Evolutionary conservation across 2,113 vertebrate genomes (phyloP).

Genomic region (Elephantulus edwardii): DNA sequence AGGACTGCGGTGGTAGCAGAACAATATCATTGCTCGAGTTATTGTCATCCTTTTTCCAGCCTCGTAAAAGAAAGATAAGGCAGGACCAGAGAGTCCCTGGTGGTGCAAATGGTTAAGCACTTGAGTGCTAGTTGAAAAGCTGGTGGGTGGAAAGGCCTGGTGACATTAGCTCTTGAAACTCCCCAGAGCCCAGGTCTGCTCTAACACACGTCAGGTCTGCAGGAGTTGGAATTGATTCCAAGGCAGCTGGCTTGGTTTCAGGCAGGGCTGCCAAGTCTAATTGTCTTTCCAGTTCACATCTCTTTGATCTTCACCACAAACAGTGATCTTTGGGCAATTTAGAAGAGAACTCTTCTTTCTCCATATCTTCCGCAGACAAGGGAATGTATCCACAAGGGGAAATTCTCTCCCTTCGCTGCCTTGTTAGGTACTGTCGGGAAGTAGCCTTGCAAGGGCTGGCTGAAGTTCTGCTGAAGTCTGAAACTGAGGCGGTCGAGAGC

Average conservation of each 20-base stretch:
- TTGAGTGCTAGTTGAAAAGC: not conserved
- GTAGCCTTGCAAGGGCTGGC: not conserved
- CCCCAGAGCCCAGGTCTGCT: too few relatives aligned
- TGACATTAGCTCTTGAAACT: too few relatives aligned
- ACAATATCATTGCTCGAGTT: not conserved
- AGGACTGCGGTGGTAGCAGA: too few relatives aligned
- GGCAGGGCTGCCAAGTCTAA: not conserved
- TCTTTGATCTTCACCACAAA: not conserved
- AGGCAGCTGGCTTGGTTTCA: not conserved
- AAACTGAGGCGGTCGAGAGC: not conserved
- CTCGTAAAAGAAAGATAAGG: not conserved
- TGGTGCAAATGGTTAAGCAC: not conserved
- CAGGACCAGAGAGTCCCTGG: not conserved
- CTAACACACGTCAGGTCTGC: not conserved
- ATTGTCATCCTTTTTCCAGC: not conserved
- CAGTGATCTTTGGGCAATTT: not conserved
- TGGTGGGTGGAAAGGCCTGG: not conserved
- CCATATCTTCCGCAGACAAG: fast-evolving
- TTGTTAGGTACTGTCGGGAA: not conserved
- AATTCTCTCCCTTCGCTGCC: not conserved
- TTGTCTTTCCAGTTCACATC: not conserved
- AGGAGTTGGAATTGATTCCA: not conserved
- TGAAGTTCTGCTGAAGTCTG: not conserved
- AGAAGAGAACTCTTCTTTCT: not conserved
- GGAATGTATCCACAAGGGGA: not conserved